Percentiles rank a stretch among this genome's conserved stretches.
phyloP scores from a whole-genome alignment of 2,888 invertebrate genomes.

The Drosophila koepferae region DNA sequence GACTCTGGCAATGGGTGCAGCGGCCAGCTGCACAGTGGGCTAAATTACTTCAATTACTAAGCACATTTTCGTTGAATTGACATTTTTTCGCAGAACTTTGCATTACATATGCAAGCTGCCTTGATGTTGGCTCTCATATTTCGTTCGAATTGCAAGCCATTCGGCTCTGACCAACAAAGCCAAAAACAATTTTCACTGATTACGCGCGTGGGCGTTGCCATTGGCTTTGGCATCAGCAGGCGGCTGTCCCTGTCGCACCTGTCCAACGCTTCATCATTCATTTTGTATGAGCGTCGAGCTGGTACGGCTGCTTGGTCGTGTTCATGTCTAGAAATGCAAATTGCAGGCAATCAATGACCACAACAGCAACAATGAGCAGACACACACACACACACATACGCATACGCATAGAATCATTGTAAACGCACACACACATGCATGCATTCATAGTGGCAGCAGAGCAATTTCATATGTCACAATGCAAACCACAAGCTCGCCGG shows the following conservation, averaged over 20 bases:
- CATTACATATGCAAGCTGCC: constrained; percentile 16
- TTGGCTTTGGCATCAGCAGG: neutral
- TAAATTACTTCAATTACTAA: constrained; percentile 14
- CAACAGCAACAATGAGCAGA: constrained; percentile 43
- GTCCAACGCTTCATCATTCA: constrained; percentile 35
- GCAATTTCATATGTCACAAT: constrained; percentile 43
- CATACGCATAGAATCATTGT: neutral
- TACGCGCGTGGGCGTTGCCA: constrained; percentile 25
- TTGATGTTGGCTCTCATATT: constrained; percentile 12
- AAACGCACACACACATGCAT: neutral
- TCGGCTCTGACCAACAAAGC: constrained; percentile 29
- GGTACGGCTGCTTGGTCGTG: constrained; percentile 26
- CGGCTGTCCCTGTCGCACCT: constrained; percentile 11
- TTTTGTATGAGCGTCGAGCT: constrained; percentile 29
- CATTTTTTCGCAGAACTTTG: constrained; percentile 4
- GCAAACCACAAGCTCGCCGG: constrained; percentile 19
- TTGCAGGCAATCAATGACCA: constrained; percentile 57
- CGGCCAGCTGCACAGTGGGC: constrained; percentile 5
- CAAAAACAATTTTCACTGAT: constrained; percentile 55
- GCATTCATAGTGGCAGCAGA: neutral
- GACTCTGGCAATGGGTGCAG: neutral
- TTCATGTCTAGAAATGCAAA: constrained; percentile 68
- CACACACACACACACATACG: neutral
- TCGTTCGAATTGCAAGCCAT: constrained; percentile 3
- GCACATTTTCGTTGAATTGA: constrained; percentile 13